A percentile compares a stretch with the other conserved stretches of the same genome.
Conservation (phyloP, 1,140 invertebrate species). For the Reticulitermes speratus region DNA sequence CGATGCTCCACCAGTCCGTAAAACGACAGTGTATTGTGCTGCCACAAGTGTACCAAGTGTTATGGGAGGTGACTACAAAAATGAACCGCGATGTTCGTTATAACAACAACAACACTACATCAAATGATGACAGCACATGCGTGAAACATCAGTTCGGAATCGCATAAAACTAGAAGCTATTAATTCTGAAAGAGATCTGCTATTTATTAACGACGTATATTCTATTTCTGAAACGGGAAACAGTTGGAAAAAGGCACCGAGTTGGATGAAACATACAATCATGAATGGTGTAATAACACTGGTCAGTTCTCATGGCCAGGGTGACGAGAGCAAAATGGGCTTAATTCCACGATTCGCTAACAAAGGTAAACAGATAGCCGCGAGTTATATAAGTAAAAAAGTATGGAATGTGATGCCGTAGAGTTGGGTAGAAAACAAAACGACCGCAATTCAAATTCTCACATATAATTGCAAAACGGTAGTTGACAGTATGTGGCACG, state of each 20-base stretch:
- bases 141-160: background rate
- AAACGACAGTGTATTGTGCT: background rate
- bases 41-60: background rate
- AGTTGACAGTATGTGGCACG: too few species aligned
- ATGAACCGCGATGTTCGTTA: background rate
- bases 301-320: background rate
- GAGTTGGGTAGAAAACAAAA: too few species aligned
- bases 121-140: background rate
- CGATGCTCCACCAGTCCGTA: too few species aligned
- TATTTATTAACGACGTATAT: background rate
- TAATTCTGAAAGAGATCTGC: background rate
- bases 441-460: too few species aligned
- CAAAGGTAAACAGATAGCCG: too few species aligned
- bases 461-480: too few species aligned
- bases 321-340: too few species aligned
- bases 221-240: background rate
- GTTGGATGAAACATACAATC: background rate
- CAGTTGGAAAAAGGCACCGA: background rate
- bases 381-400: too few species aligned
- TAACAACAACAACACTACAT: background rate
- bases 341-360: too few species aligned
- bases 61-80: background rate
- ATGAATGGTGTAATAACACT: background rate
- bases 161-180: background rate
- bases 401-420: too few species aligned